Percentiles rank a stretch among this genome's conserved stretches.
phyloP scores from a whole-genome alignment of 2,797 vertebrate species.

The Zalophus californianus region DNA sequence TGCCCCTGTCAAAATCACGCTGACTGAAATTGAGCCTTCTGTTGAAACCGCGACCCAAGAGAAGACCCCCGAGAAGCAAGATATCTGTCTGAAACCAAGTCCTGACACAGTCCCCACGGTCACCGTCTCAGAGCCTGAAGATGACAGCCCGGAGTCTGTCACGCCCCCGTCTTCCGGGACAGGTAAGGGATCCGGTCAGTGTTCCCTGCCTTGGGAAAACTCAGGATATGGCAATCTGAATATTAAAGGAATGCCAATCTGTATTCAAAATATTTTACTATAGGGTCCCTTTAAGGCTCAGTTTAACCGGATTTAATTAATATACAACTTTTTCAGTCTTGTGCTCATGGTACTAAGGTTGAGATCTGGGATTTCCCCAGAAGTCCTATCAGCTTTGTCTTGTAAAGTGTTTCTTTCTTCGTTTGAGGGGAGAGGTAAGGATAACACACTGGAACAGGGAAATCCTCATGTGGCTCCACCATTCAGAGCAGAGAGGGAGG shows the following conservation, averaged over 20 bases:
- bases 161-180: conserved; percentile 95
- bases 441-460: neutral
- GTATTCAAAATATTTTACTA: neutral
- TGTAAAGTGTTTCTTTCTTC: neutral
- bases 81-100: conserved; percentile 92
- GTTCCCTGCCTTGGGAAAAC: neutral
- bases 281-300: neutral
- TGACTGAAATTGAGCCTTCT: conserved; percentile 90
- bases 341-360: neutral
- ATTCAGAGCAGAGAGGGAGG: neutral
- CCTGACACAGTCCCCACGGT: conserved; percentile 95
- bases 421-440: neutral
- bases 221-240: neutral
- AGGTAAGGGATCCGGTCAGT: conserved; percentile 83
- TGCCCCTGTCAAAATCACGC: conserved; percentile 93
- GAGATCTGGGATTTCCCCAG: neutral
- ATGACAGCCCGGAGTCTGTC: conserved; percentile 96
- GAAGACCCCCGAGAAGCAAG: conserved; percentile 86
- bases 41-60: conserved; percentile 81
- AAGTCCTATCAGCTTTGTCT: neutral
- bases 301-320: conserved; percentile 23
- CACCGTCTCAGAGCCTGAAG: conserved; percentile 97
- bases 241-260: neutral
- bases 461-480: neutral
- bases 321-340: neutral